Conservation (phyloP, 2,888 invertebrate genomes). For the Caenorhabditis drosophilae region DNA sequence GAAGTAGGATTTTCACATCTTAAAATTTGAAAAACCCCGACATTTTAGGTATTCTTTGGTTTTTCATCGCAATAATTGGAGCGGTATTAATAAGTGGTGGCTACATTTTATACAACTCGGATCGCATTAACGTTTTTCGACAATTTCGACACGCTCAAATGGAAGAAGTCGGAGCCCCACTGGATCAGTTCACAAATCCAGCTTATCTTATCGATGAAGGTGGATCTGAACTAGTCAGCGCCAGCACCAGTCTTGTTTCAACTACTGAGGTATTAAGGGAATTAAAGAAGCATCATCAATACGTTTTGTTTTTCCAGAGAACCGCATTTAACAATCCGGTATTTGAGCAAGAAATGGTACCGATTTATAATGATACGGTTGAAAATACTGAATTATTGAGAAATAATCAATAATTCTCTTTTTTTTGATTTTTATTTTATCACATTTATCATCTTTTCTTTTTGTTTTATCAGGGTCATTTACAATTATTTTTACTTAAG, state of each 20-base stretch:
- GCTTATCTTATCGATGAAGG: constrained; percentile 45
- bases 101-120: constrained; percentile 10
- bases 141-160: constrained; percentile 43
- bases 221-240: constrained; percentile 35
- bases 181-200: constrained; percentile 43
- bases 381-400: constrained; percentile 27
- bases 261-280: too few relatives aligned
- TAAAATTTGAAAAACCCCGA: too few relatives aligned
- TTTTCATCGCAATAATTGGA: too few relatives aligned
- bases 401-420: constrained; percentile 12
- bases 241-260: constrained; percentile 34
- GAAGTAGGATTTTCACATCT: neutral
- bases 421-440: neutral
- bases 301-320: constrained; percentile 40
- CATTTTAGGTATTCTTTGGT: too few relatives aligned
- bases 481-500: too few relatives aligned
- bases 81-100: too few relatives aligned
- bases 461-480: too few relatives aligned
- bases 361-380: constrained; percentile 53
- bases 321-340: constrained; percentile 52
- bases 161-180: constrained; percentile 31
- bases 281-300: too few relatives aligned
- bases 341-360: constrained; percentile 47
- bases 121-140: constrained; percentile 26
- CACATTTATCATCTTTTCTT: neutral